phyloP scores from a whole-genome alignment of 2,888 invertebrate genomes.

The Sycophila texana region DNA sequence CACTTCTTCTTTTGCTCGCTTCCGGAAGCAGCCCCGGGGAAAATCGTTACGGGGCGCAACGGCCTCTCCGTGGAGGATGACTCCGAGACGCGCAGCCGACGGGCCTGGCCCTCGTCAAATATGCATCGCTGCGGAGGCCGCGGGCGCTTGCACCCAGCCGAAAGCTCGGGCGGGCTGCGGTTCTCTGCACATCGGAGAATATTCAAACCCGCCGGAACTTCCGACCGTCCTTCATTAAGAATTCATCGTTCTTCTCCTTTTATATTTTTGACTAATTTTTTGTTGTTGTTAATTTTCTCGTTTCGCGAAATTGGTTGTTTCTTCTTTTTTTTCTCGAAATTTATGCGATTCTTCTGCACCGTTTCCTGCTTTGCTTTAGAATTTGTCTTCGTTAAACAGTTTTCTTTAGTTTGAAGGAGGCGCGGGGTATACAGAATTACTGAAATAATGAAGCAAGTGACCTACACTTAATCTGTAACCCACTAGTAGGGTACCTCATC shows the following conservation, averaged over 20 bases:
- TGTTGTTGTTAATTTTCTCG: too few species aligned
- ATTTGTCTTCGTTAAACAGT: background rate
- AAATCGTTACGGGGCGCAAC: background rate
- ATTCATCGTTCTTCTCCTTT: background rate
- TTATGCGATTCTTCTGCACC: too few species aligned
- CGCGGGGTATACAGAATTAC: background rate
- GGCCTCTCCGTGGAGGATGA: background rate
- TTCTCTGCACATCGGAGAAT: background rate
- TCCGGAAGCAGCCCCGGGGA: background rate
- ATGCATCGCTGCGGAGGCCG: conserved; percentile 34
- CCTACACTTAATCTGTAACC: background rate
- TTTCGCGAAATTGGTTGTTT: background rate
- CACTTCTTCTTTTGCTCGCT: too few species aligned
- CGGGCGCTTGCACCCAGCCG: background rate
- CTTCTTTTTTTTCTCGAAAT: background rate
- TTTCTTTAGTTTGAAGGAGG: background rate
- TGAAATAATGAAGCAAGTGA: background rate
- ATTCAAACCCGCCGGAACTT: conserved; percentile 1
- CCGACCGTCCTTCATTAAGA: background rate
- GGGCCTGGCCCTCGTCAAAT: conserved; percentile 31
- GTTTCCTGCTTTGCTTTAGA: background rate
- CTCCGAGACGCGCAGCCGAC: background rate
- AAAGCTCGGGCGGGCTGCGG: background rate
- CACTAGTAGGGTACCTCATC: too few species aligned
- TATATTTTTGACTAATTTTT: too few species aligned